These are phyloP conservation scores for Caerostris darwini DNA, from an alignment of 1,140 invertebrate species.

Conservation along the genomic window DNA sequence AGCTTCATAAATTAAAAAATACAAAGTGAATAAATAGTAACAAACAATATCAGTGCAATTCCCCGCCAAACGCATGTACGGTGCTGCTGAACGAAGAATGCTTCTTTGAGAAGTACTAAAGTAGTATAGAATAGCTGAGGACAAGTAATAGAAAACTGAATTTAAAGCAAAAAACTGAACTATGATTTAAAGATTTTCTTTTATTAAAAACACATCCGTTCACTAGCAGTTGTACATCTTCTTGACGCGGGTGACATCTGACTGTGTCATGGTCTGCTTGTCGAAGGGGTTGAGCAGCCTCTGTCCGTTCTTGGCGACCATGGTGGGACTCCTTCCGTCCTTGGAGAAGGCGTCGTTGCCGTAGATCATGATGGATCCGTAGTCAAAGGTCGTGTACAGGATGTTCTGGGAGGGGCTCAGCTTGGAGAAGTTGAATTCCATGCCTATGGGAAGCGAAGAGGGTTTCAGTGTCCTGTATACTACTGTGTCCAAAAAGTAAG, in stretches of 20 bases:
- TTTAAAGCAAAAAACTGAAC: no score
- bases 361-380: slow-evolving; percentile 74
- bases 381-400: slow-evolving; percentile 61
- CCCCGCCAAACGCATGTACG: no score
- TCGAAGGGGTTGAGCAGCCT: slow-evolving; percentile 36
- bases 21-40: no score
- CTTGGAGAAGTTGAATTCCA: slow-evolving; percentile 66
- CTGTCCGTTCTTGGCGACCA: slow-evolving; percentile 79
- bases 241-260: slow-evolving; percentile 83
- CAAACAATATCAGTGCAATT: no score
- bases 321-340: slow-evolving; percentile 80
- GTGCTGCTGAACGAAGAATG: no score
- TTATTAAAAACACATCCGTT: no score
- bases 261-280: slow-evolving; percentile 66
- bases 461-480: background rate
- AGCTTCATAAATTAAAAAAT: background rate
- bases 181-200: no score
- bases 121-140: no score
- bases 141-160: no score
- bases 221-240: slow-evolving; percentile 82
- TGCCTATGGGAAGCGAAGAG: background rate
- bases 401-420: slow-evolving; percentile 47
- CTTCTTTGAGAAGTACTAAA: no score
- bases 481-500: no score
- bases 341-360: slow-evolving; percentile 79